phyloP scores from a whole-genome alignment of 2,888 invertebrate genomes.

The Andrena fulva region DNA sequence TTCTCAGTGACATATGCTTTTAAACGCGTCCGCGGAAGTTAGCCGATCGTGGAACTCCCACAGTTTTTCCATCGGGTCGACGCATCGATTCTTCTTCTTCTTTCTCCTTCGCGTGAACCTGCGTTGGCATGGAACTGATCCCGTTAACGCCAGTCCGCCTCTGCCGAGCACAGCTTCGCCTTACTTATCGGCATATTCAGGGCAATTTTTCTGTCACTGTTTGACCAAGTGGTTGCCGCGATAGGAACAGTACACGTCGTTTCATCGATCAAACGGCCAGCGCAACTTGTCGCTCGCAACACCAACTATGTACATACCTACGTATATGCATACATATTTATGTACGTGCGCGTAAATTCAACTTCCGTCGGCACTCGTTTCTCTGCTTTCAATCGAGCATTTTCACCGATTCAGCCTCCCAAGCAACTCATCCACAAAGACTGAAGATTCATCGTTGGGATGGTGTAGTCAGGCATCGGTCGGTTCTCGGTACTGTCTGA shows the following conservation, averaged over 20 bases:
- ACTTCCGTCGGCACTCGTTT: neutral
- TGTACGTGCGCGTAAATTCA: no score
- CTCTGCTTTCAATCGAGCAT: slow-evolving; percentile 3
- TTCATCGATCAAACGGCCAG: no score
- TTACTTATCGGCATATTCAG: slow-evolving; percentile 23
- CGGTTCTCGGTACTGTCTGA: slow-evolving; percentile 72
- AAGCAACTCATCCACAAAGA: slow-evolving; percentile 73
- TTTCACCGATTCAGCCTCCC: slow-evolving; percentile 27
- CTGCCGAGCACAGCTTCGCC: neutral
- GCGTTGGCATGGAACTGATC: neutral
- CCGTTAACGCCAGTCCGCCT: neutral
- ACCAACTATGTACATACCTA: no score
- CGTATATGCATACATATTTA: no score
- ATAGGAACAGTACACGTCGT: no score
- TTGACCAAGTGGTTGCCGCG: no score
- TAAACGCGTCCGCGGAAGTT: neutral
- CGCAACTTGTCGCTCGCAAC: no score
- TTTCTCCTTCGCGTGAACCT: neutral
- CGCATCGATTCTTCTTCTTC: slow-evolving; percentile 9
- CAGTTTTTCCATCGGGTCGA: slow-evolving; percentile 24
- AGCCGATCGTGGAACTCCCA: neutral
- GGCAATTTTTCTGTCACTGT: neutral
- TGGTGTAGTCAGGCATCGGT: slow-evolving; percentile 78
- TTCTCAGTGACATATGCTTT: neutral
- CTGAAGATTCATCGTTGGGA: slow-evolving; percentile 77